phyloP scores from a whole-genome alignment of 2,797 vertebrate species.

The Cirrhinus mrigala region DNA sequence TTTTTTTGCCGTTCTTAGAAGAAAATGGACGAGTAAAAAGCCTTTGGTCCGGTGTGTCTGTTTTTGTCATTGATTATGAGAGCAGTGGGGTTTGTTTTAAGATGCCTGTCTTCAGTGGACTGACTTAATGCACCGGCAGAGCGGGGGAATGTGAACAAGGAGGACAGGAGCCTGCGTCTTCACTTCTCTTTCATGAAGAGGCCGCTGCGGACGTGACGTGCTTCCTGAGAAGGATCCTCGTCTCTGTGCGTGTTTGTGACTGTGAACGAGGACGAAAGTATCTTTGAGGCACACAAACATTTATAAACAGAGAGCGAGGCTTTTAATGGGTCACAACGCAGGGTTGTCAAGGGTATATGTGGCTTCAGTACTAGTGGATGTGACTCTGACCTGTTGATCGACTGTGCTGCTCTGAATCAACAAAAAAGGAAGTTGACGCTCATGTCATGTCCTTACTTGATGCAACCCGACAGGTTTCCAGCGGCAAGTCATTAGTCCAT shows the following conservation, averaged over 20 bases:
- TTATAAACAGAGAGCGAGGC: conserved; percentile 27
- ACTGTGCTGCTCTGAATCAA: conserved; percentile 46
- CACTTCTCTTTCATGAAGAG: conserved; percentile 59
- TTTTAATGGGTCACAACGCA: conserved; percentile 50
- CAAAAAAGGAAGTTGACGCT: conserved; percentile 18
- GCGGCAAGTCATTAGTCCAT: background rate
- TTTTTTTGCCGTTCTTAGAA: conserved; percentile 50
- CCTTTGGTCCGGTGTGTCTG: conserved; percentile 61
- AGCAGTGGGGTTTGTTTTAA: conserved; percentile 63
- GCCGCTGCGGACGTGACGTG: conserved; percentile 45
- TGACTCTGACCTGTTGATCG: conserved; percentile 55
- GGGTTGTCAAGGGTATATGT: conserved; percentile 53
- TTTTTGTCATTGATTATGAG: conserved; percentile 66
- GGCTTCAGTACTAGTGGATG: conserved; percentile 41
- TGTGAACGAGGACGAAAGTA: conserved; percentile 16
- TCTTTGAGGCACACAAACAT: conserved; percentile 51
- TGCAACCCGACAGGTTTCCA: background rate
- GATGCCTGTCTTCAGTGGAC: conserved; percentile 57
- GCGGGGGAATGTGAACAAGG: conserved; percentile 41
- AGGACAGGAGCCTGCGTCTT: conserved; percentile 52
- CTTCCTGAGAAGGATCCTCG: conserved; percentile 54
- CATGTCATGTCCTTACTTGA: background rate
- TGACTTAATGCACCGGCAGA: conserved; percentile 59
- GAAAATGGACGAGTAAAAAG: conserved; percentile 61
- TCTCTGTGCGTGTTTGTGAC: conserved; percentile 32